These are phyloP conservation scores for Nestor notabilis DNA, from an alignment of 2,113 vertebrate genomes.

Conservation along the genomic window DNA sequence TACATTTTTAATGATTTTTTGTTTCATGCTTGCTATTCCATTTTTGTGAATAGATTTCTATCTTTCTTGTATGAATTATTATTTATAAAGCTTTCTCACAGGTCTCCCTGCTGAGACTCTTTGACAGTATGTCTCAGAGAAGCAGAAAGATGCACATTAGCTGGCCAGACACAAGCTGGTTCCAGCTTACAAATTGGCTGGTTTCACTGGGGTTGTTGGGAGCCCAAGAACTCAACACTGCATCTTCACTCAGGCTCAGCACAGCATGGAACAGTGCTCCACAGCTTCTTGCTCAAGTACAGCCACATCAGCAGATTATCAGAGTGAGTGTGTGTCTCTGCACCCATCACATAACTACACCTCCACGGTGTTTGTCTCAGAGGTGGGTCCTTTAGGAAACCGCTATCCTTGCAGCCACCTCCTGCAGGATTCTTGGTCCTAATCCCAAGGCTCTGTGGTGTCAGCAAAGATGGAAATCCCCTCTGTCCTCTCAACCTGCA, in stretches of 20 bases:
- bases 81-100: constrained; percentile 31
- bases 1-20: constrained; percentile 65
- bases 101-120: background rate
- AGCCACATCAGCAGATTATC: background rate
- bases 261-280: background rate
- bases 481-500: background rate
- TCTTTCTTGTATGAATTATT: constrained; percentile 26
- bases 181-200: background rate
- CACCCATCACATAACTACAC: rapidly evolving
- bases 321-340: background rate
- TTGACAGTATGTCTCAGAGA: background rate
- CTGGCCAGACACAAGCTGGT: background rate
- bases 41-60: constrained; percentile 41
- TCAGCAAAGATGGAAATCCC: background rate
- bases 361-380: too few relatives aligned
- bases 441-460: background rate
- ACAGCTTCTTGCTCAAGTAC: background rate
- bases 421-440: background rate
- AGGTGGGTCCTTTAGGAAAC: background rate
- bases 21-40: background rate
- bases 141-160: background rate
- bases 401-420: background rate
- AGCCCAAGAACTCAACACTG: background rate
- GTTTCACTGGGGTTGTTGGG: background rate
- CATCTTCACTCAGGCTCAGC: background rate